phyloP scores from a whole-genome alignment of 37 sponge, comb jelly and placozoan genomes.

The Petrosia ficiformis region DNA sequence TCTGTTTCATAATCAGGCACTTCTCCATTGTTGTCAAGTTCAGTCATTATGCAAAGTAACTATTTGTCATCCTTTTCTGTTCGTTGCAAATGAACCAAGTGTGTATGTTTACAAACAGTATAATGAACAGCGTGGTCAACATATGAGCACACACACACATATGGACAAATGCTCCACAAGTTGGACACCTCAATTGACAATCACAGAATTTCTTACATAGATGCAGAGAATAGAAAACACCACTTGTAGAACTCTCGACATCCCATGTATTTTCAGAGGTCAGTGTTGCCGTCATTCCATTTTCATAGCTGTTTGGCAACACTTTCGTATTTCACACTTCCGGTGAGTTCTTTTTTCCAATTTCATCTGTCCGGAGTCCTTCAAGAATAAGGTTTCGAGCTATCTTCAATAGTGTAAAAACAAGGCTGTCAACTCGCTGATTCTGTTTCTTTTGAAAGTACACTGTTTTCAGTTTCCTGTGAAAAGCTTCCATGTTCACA shows the following conservation, averaged over 20 bases:
- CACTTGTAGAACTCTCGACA: background rate
- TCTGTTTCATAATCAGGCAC: too few species aligned
- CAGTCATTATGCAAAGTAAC: background rate
- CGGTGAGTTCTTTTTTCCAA: slow-evolving; percentile 38
- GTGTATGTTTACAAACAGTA: slow-evolving; percentile 46
- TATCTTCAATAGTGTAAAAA: slow-evolving; percentile 35
- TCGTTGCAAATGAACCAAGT: slow-evolving; percentile 22
- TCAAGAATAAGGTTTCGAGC: slow-evolving; percentile 64
- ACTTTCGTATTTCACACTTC: slow-evolving; percentile 13
- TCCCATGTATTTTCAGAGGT: background rate
- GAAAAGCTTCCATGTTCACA: slow-evolving; percentile 69
- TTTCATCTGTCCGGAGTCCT: slow-evolving; percentile 31
- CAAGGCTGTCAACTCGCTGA: slow-evolving; percentile 31
- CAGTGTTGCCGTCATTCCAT: background rate
- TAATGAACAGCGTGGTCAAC: slow-evolving; percentile 14
- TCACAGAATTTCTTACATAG: background rate
- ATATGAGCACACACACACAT: slow-evolving; percentile 30
- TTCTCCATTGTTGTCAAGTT: too few species aligned
- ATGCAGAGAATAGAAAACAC: background rate
- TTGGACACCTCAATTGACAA: slow-evolving; percentile 17
- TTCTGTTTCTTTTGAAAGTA: slow-evolving; percentile 45
- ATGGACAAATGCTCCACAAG: slow-evolving; percentile 24
- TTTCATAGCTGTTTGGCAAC: slow-evolving; percentile 6
- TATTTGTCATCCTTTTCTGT: background rate
- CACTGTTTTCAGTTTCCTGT: slow-evolving; percentile 40